Conservation (phyloP, 2,888 invertebrate genomes). For the Chrysodeixis includens region DNA sequence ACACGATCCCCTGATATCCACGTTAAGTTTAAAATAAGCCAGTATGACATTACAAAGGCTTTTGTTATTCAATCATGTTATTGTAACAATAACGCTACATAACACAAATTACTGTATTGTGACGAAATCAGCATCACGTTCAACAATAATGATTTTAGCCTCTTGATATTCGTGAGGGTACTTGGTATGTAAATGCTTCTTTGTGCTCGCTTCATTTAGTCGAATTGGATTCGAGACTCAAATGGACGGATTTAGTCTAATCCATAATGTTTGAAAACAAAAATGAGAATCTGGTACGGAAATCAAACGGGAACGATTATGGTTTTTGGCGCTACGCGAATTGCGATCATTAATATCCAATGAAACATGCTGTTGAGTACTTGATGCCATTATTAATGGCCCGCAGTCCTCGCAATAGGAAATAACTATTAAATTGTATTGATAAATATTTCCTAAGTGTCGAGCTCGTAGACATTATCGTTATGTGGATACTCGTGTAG, state of each 20-base stretch:
- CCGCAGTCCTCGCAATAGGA: not conserved
- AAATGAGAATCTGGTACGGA: slow-evolving; percentile 11
- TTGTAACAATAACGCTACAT: not conserved
- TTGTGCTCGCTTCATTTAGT: slow-evolving; percentile 34
- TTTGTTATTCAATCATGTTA: slow-evolving; percentile 5
- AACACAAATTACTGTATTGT: not conserved
- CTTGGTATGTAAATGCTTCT: slow-evolving; percentile 40
- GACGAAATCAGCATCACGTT: slow-evolving; percentile 28
- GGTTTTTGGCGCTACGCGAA: not conserved
- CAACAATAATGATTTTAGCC: slow-evolving; percentile 29
- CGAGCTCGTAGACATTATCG: not conserved
- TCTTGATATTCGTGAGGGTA: slow-evolving; percentile 29
- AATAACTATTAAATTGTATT: slow-evolving; percentile 1
- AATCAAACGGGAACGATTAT: not conserved
- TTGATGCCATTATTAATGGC: not conserved
- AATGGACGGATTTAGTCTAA: slow-evolving; percentile 15
- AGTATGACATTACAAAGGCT: not conserved
- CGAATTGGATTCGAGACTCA: slow-evolving; percentile 30
- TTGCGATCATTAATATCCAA: not conserved
- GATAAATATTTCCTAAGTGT: slow-evolving; percentile 1
- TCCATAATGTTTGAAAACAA: slow-evolving; percentile 14
- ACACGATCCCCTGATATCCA: not conserved
- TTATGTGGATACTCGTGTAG: slow-evolving; percentile 2
- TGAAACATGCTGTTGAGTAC: not conserved
- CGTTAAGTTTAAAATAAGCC: not conserved